Evolutionary conservation across 2,888 invertebrate species (phyloP), one percentile per base, ranked within the genome.

Genomic region (Drosophila phalerata): DNA sequence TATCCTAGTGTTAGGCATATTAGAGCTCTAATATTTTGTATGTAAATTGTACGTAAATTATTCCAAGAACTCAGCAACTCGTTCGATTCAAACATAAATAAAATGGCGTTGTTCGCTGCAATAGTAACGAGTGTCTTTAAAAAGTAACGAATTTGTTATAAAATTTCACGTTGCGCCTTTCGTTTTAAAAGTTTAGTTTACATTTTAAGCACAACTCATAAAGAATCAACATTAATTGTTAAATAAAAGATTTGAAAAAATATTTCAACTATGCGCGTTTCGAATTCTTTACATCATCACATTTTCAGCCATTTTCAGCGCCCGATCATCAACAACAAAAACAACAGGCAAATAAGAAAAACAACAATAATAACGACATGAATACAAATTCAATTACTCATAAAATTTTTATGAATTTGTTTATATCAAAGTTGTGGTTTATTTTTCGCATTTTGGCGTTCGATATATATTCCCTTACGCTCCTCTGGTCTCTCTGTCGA

Each of bases 321-420:
- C 17, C 38, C 61, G 47, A 71, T 67, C 43, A 56, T 25, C 51
- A 60, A 22, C 43, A 57, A 28, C 17, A 69, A 40, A 45, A 61
- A 38, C 49, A 51, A 34, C 38, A 49, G 37, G 37, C 25, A 10
- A 61, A 47, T 45, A 48, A 34, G 5, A 11, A 11, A 25, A 10
- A n/a, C 40, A 48, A 62, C 15, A 69, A 55, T 15, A 69, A 69
- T 15, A 53, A 30, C 48, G 38, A 3, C 56, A 74, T 40, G 38
- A 66, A 66, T 69, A 73, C 68, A 67, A 69, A 56, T 69, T 69
- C 78, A 85, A 86, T 87, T 87, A 87, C 79, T 87, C 85, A 85
- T 85, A 82, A 85, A 72, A 81, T 63, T 85, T 85, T 85, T 81
- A 88, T 85, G 77, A 73, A 84, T 88, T 74, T 85, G 88, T 85